A percentile compares a stretch with the other conserved stretches of the same genome.
Evolutionary conservation across 2,797 vertebrate species (phyloP).

Genomic region (Danio albolineatus): DNA sequence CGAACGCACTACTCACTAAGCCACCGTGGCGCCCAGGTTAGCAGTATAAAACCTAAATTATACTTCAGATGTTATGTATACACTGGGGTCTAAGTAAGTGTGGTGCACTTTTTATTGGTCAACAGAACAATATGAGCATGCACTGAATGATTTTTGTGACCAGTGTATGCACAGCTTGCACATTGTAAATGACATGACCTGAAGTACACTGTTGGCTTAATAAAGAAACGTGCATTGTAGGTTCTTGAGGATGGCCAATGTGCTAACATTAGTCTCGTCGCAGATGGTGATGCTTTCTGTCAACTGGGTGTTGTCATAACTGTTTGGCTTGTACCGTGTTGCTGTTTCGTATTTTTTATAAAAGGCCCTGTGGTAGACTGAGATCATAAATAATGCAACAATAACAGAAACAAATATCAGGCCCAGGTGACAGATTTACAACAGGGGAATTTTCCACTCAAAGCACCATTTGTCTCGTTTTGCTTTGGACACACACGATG

Average conservation of each 20-base stretch:
- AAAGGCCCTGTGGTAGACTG: conserved; percentile 40
- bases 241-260: conserved; percentile 12
- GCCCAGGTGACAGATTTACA: conserved; percentile 53
- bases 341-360: conserved; percentile 2
- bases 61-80: no score
- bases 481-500: conserved; percentile 16
- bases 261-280: conserved; percentile 20
- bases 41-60: neutral
- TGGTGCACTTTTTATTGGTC: no score
- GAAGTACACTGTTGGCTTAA: no score
- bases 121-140: no score
- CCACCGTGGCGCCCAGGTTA: no score
- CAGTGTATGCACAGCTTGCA: no score
- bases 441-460: conserved; percentile 35
- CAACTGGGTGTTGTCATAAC: conserved; percentile 38
- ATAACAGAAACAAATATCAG: conserved; percentile 51
- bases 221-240: neutral
- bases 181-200: no score
- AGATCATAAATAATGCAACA: conserved; percentile 56
- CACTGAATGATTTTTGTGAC: no score
- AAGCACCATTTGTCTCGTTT: conserved; percentile 44
- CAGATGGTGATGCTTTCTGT: conserved; percentile 35
- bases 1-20: no score
- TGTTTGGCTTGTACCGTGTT: conserved; percentile 29
- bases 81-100: no score